Percentiles rank a stretch among this genome's conserved stretches.
These are phyloP conservation scores for Plectropomus leopardus DNA, from an alignment of 2,113 vertebrate genomes.

Conservation along the genomic window DNA sequence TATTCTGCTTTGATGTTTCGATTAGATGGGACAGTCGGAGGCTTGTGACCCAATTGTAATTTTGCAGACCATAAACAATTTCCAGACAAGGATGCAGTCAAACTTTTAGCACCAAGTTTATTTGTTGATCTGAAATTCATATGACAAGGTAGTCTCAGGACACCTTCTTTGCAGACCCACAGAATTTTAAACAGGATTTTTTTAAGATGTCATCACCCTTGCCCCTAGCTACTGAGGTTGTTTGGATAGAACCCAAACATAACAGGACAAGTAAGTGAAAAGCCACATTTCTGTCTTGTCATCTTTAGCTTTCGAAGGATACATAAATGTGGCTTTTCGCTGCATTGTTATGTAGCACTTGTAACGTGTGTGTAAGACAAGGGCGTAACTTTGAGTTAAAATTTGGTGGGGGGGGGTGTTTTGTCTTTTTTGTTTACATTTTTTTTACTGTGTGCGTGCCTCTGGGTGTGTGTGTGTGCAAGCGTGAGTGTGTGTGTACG, in stretches of 20 bases:
- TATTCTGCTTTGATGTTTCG: slow-evolving; percentile 45
- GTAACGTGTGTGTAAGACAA: no score
- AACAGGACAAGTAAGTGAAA: not conserved
- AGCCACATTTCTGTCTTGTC: not conserved
- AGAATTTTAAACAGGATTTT: not conserved
- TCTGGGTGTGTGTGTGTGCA: no score
- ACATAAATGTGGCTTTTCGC: not conserved
- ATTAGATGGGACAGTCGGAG: slow-evolving; percentile 9
- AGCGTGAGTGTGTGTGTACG: no score
- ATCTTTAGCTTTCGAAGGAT: not conserved
- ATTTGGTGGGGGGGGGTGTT: no score
- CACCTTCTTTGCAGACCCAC: not conserved
- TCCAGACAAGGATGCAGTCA: not conserved
- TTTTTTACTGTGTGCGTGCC: no score
- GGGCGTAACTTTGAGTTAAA: no score
- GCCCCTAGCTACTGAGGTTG: no score
- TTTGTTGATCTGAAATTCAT: slow-evolving; percentile 10
- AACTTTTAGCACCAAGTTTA: slow-evolving; percentile 12
- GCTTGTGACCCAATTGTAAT: slow-evolving; percentile 38
- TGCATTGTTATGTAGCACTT: not conserved
- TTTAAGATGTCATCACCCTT: not conserved
- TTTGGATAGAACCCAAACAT: not conserved
- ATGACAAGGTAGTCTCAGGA: not conserved
- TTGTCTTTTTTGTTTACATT: no score
- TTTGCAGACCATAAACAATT: slow-evolving; percentile 9